Evolutionary conservation across 2,113 vertebrate genomes (phyloP), one percentile per base, ranked within the genome.

Genomic region (Proterorhinus semilunaris): DNA sequence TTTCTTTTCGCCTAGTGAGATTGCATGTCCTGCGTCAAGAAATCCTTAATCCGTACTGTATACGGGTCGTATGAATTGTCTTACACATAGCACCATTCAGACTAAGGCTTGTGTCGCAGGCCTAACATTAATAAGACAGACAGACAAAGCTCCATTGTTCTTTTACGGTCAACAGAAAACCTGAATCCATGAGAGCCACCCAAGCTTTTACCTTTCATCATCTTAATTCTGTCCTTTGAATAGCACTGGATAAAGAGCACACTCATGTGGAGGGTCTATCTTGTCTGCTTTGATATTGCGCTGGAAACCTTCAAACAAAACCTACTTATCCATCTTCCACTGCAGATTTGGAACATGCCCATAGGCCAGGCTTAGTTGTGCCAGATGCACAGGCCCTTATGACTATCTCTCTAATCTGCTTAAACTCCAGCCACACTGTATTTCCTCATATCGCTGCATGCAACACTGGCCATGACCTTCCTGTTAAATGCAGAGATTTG

Each of bases 391-490:
- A 79, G 77, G 79, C 68, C 81, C 71, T 74, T 69, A 36, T 68
- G 79, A 82, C 78, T 78, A 66, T 74, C 70, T 71, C 62, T 65
- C 61, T 83, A 86, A 90, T 87, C 86, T 81, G 76, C 79, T 79
- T 85, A 76, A 89, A 83, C 79, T 75, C 66, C 44, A 46, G 71
- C 63, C 75, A 78, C 72, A 66, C 52, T 61, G 10, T 57, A 43
- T 59, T 65, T 76, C 66, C 54, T 17, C 27, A 10, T 57, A 12
- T 27, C 45, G n/a, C 42, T 49, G 3, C 50, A 58, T 49, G 42
- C 27, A 36, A 17, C 52, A 69, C 27, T 7, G 8, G 13, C 17
- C 67, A 10, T 68, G 57, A 66, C 12, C 65, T 36, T 36, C 9
- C 10, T 13, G 66, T 53, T 71, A 66, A 45, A 57, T 72, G 4